phyloP scores from a whole-genome alignment of 1,140 invertebrate genomes.

The Chironomus striatipennis region DNA sequence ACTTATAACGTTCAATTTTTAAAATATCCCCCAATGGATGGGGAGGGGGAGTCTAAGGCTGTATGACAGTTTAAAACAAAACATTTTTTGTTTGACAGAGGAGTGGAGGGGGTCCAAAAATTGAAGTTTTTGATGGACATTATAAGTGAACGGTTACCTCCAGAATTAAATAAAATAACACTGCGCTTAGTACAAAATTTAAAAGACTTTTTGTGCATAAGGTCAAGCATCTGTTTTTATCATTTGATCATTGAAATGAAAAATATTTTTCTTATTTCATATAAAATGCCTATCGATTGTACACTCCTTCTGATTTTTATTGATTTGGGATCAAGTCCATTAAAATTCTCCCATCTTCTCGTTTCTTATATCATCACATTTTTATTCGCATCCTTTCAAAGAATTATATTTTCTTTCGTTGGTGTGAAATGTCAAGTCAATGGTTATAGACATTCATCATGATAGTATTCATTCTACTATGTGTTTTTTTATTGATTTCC shows the following conservation, averaged over 20 bases:
- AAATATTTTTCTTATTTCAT: background rate
- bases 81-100: too few relatives aligned
- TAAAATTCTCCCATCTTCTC: background rate
- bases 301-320: background rate
- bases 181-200: background rate
- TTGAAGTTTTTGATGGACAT: too few relatives aligned
- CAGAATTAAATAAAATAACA: background rate
- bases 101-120: too few relatives aligned
- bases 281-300: background rate
- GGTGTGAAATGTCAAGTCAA: too few relatives aligned
- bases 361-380: background rate
- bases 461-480: too few relatives aligned
- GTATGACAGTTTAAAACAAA: too few relatives aligned
- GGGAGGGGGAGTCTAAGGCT: too few relatives aligned
- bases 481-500: background rate
- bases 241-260: background rate
- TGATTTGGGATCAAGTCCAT: conserved; percentile 19
- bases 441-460: background rate
- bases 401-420: background rate
- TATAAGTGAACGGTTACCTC: too few relatives aligned
- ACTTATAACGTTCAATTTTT: too few relatives aligned
- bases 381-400: background rate
- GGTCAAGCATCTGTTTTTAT: background rate
- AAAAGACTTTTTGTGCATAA: background rate
- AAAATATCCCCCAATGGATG: too few relatives aligned